Conservation (phyloP, 2,888 invertebrate genomes). For the Diaprepes abbreviatus region DNA sequence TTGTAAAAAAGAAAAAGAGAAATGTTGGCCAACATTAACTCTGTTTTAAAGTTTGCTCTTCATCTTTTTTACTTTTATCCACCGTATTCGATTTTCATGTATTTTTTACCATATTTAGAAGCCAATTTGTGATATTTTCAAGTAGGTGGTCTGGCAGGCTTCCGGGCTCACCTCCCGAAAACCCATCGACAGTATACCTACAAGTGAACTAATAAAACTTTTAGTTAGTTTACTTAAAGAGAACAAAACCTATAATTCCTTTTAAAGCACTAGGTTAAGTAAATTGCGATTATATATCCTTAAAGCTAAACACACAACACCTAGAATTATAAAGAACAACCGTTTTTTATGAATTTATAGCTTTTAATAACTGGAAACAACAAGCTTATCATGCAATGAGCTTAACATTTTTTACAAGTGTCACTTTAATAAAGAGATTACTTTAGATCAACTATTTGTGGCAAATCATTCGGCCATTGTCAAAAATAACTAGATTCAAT, state of each 20-base stretch:
- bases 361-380: conserved; percentile 64
- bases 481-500: conserved; percentile 5
- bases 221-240: not conserved
- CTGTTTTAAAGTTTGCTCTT: not conserved
- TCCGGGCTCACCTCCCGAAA: conserved; percentile 39
- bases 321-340: conserved; percentile 68
- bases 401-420: conserved; percentile 45
- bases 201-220: not conserved
- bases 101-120: conserved; percentile 33
- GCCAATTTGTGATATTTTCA: conserved; percentile 8
- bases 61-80: conserved; percentile 18
- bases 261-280: conserved; percentile 44
- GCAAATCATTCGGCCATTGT: conserved; percentile 24
- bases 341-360: conserved; percentile 61
- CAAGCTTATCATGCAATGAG: conserved; percentile 65
- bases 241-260: conserved; percentile 37
- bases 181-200: conserved; percentile 1
- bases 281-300: conserved; percentile 40
- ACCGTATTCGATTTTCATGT: conserved; percentile 28
- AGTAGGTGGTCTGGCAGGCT: conserved; percentile 10
- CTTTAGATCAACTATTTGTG: conserved; percentile 32
- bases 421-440: conserved; percentile 32
- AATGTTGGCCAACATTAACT: conserved; percentile 20
- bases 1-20: not conserved
- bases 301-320: conserved; percentile 67